Evolutionary conservation across 2,797 vertebrate species (phyloP), one percentile per base, ranked within the genome.

Genomic region (Martes flavigula): DNA sequence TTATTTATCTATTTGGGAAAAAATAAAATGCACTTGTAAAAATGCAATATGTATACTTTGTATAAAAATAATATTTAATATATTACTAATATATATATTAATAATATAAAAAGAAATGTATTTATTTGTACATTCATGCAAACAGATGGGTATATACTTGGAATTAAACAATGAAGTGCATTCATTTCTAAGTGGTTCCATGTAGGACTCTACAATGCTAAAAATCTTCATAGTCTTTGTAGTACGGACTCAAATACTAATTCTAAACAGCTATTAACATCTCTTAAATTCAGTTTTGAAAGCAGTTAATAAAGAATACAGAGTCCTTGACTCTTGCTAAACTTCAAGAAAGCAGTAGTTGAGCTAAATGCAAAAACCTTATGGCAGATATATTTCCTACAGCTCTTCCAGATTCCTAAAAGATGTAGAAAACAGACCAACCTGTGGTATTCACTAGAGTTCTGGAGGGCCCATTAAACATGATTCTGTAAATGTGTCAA

Each of bases 1-100:
- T 99, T 99, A 98, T 99, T 99, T 97, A 99, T 99, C 99, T 99
- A 98, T 98, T 96, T 75, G 90, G 87, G 96, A 51, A 70, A 96
- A 97, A 97, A 97, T 27, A 93, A 94, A 94, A 75, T 18, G 2
- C 27, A 92, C 62, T 73, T 70, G 15, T 97, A 82, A 97, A 88
- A 91, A 43, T 70, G 46, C 3, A 82, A 32, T 21, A 35, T 5
- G 2, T 38, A 32, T 58, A 91, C 32, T 87, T 91, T 85, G 23
- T 7, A 66, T 54, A 75, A 30, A 92, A 20, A 75, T 20, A 54
- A 54, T 54, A 54, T 51, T 17, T 51, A 51, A 4, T 51, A 51
- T 54, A 18, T 51, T 51, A 54, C 51, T 18, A 54, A 54, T 54
- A 54, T 17, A 54, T 51, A 5, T 51, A 51, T 51, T 51, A 54